phyloP scores from a whole-genome alignment of 2,113 vertebrate species.

The Phalacrocorax brasilianus region DNA sequence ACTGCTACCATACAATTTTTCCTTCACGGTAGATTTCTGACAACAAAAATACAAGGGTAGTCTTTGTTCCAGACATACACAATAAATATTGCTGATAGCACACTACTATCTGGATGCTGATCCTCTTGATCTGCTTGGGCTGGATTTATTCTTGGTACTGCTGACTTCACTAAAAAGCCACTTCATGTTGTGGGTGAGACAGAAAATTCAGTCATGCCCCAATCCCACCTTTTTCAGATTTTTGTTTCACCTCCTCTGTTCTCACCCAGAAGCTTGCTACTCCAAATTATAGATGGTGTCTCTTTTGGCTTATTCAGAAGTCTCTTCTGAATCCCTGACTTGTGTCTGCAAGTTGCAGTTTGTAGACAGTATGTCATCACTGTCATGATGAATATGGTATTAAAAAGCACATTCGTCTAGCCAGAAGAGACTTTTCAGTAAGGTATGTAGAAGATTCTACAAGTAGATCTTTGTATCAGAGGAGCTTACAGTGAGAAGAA shows the following conservation, averaged over 20 bases:
- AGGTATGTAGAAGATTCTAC: neutral
- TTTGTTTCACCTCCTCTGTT: neutral
- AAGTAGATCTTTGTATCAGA: neutral
- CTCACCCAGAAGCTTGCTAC: neutral
- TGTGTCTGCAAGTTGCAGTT: neutral
- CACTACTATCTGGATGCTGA: neutral
- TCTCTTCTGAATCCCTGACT: neutral
- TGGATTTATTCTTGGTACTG: neutral
- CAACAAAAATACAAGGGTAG: neutral
- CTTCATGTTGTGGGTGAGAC: neutral
- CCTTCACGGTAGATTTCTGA: neutral
- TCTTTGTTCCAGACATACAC: neutral
- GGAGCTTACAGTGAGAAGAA: neutral
- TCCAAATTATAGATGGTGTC: neutral
- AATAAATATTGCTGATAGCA: neutral
- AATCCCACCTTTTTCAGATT: neutral
- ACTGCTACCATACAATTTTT: neutral
- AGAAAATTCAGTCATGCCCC: neutral
- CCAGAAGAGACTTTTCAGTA: neutral
- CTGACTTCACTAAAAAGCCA: neutral
- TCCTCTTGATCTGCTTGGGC: neutral
- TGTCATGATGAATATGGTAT: neutral
- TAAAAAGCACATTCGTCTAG: neutral
- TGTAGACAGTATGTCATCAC: neutral
- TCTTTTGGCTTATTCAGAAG: neutral